phyloP scores from a whole-genome alignment of 2,888 invertebrate genomes.

The Eugnorisma glareosa region DNA sequence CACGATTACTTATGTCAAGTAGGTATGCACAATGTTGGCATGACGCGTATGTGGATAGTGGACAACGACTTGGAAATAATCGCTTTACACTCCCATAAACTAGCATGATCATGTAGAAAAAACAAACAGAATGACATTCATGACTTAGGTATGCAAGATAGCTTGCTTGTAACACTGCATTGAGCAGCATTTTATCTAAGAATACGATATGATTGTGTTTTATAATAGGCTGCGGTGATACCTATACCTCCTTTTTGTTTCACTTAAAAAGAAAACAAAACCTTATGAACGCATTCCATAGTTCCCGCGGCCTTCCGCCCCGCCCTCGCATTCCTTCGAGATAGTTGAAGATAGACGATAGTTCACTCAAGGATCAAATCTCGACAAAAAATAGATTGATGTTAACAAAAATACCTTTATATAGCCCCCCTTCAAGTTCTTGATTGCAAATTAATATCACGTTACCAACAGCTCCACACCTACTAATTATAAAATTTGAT shows the following conservation, averaged over 20 bases:
- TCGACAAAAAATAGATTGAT: conserved; percentile 69
- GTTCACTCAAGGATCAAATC: conserved; percentile 66
- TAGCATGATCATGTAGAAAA: conserved; percentile 19
- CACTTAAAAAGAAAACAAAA: conserved; percentile 71
- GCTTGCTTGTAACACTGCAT: conserved; percentile 6
- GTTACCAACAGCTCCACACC: background rate
- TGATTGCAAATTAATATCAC: conserved; percentile 39
- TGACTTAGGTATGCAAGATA: conserved; percentile 27
- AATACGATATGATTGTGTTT: conserved; percentile 40
- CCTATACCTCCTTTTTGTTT: conserved; percentile 57
- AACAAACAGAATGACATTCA: conserved; percentile 22
- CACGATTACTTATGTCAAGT: conserved; percentile 69
- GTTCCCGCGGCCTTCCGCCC: conserved; percentile 66
- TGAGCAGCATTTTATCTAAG: conserved; percentile 34
- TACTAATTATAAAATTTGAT: conserved; percentile 25
- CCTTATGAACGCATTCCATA: conserved; percentile 73
- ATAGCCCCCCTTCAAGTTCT: conserved; percentile 13
- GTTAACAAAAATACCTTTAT: conserved; percentile 18
- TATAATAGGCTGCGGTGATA: conserved; percentile 27
- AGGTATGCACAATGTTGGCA: conserved; percentile 46
- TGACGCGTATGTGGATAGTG: conserved; percentile 34
- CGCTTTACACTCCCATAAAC: conserved; percentile 24
- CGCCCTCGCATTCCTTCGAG: conserved; percentile 77
- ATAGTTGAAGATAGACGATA: conserved; percentile 65
- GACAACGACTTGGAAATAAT: conserved; percentile 39